Evolutionary conservation across 1,140 invertebrate species (phyloP), one percentile per base, ranked within the genome.

Genomic region (Meloidogyne chitwoodi): DNA sequence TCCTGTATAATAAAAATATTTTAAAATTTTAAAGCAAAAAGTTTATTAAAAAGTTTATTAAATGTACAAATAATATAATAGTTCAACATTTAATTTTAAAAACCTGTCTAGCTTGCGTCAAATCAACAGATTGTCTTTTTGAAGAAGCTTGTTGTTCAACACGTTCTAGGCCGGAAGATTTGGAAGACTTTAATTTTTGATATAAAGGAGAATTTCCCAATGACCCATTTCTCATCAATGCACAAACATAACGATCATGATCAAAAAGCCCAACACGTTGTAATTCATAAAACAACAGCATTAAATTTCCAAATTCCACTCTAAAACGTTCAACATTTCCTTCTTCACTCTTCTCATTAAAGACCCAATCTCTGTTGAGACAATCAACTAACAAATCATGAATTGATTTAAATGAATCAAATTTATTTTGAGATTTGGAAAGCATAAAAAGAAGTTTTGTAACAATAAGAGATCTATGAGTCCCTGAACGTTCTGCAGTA

Each of bases 371-470:
- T 65, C 44, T 71, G 31, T 69, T 77, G 16, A 82, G 64, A 71
- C 70, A 82, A 34, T 82, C 81, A 19, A 84, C 67, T 6, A 82
- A 62, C 16, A 82, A 16, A 22, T 84, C 81, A 29, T 83, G 80
- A 22, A 56, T 56, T 56, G 48, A 56, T 56, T 56, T 56, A 8
- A 83, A 44, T 26, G 56, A 80, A 74, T 65, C 8, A 65, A 80
- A 44, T 72, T 62, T 44, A 56, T 56, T 56, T 56, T 56, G 19
- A 56, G 2, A n/a, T 56, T 56, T 56, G 16, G 48, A 56, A 56
- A 56, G 48, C 19, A n/a, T 16, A 1, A 44, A 56, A 31, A 82
- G 56, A 0, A 82, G 31, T 27, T 77, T 67, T 2, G 73, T 31
- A 11, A 83, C 82, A 4, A 82, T n/a, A 19, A 83, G n/a, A 0